phyloP scores from a whole-genome alignment of 2,888 invertebrate species.

The Anarsia innoxiella region DNA sequence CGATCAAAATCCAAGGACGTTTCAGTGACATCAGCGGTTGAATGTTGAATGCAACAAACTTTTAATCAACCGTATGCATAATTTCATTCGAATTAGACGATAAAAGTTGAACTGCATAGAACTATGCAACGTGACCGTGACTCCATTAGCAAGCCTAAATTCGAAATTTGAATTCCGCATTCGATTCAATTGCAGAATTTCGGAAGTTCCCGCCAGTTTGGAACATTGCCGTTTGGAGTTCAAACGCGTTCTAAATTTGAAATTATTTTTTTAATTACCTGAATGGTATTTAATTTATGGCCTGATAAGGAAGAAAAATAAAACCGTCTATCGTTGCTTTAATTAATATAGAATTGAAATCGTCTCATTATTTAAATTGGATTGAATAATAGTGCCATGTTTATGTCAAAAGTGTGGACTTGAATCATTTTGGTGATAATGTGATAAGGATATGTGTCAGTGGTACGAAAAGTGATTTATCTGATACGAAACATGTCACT shows the following conservation, averaged over 20 bases:
- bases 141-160: slow-evolving; percentile 42
- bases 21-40: no score
- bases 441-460: slow-evolving; percentile 54
- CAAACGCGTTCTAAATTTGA: slow-evolving; percentile 7
- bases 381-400: slow-evolving; percentile 19
- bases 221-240: slow-evolving; percentile 8
- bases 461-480: slow-evolving; percentile 32
- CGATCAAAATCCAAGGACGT: slow-evolving; percentile 29
- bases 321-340: slow-evolving; percentile 9
- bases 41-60: slow-evolving; percentile 37
- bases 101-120: slow-evolving; percentile 44
- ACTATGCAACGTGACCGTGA: slow-evolving; percentile 51
- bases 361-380: not conserved
- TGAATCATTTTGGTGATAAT: slow-evolving; percentile 25
- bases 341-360: slow-evolving; percentile 10
- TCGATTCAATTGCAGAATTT: slow-evolving; percentile 30
- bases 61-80: slow-evolving; percentile 43
- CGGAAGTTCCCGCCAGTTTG: slow-evolving; percentile 22
- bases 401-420: slow-evolving; percentile 30
- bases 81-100: slow-evolving; percentile 51
- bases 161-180: slow-evolving; percentile 48
- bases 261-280: slow-evolving; percentile 14
- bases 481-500: slow-evolving; percentile 49
- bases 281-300: slow-evolving; percentile 12
- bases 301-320: slow-evolving; percentile 12